Base-by-base conservation (phyloP, 2,888 invertebrate species). In the Congeria kusceri region DNA sequence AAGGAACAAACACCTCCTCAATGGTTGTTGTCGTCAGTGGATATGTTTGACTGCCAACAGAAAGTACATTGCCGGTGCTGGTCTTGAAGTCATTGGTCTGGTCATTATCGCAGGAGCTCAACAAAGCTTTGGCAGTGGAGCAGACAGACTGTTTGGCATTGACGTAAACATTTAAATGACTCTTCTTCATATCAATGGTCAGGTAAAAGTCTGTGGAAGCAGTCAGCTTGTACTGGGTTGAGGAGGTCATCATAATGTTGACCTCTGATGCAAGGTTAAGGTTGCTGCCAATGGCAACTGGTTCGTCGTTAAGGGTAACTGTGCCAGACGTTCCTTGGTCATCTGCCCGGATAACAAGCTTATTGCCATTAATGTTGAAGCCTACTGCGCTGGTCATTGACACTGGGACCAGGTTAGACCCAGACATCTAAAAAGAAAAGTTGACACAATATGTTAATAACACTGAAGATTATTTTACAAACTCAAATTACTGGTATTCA, bases 41-140 rank as follows among this genome's bases (percentile, higher is more conserved):
- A 18, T 71, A 74, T 13, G 62, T 67, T 23, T 62, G 56, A 57
- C 56, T 64, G 18, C 72, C 74, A 32, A 47, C 64, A 25, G 63
- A 57, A 13, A 85, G 63, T 0, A 78, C 44, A 15, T 58, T 64
- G 13, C 87, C 87, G 62, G 65, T 70, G 18, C 47, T 64, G 9
- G 83, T 81, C 13, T 61, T 62, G 67, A 87, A 87, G 57, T 88
- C 88, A 71, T 86, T 80, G 23, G 27, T 53, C 3, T 75, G 68
- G 63, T 81, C 70, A 3, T 66, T 72, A 59, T 87, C 84, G 79
- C 89, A 89, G 5, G 68, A 56, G n/a, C 86, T 77, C 25, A 88
- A 63, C 20, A 72, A 57, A n/a, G 88, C 89, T n/a, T 11, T 62
- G 18, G 69, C 74, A 9, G 67, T 64, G 1, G 49, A 59, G 58